phyloP scores from a whole-genome alignment of 2,888 invertebrate genomes.

The Synanthedon vespiformis region DNA sequence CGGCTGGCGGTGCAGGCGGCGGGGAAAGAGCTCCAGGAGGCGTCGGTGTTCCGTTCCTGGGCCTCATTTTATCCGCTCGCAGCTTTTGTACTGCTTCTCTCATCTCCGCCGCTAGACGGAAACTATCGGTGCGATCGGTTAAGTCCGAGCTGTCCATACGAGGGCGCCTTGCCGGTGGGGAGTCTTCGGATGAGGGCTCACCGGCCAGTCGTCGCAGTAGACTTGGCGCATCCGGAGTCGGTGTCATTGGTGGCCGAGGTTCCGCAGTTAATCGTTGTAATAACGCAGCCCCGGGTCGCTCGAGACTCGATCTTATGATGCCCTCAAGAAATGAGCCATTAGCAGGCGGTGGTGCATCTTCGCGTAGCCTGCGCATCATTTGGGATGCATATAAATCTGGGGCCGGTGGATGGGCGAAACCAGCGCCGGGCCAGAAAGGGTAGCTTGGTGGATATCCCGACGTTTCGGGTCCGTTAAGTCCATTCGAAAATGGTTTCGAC shows the following conservation, averaged over 20 bases:
- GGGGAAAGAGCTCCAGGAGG: constrained; percentile 30
- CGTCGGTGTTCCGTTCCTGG: constrained; percentile 47
- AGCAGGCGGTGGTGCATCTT: constrained; percentile 75
- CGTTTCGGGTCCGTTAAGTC: constrained; percentile 77
- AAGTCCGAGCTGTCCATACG: constrained; percentile 65
- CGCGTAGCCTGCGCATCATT: constrained; percentile 83
- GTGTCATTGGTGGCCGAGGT: constrained; percentile 23
- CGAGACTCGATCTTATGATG: constrained; percentile 84
- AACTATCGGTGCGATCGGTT: constrained; percentile 5
- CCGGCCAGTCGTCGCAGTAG: constrained; percentile 80
- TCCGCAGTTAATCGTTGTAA: constrained; percentile 43
- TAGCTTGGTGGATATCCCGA: constrained; percentile 77
- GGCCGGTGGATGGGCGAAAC: constrained; percentile 56
- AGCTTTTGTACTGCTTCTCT: constrained; percentile 61
- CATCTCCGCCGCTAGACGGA: constrained; percentile 59
- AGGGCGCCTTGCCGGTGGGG: constrained; percentile 52
- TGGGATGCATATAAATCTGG: constrained; percentile 80
- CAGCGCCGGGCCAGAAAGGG: constrained; percentile 79
- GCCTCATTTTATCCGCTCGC: constrained; percentile 58
- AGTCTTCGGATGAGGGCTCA: constrained; percentile 67
- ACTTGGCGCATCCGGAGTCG: constrained; percentile 67
- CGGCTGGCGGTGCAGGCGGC: constrained; percentile 24
- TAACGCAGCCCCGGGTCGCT: constrained; percentile 62
- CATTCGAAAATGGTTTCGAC: constrained; percentile 66
- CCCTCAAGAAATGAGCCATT: constrained; percentile 87